Percentiles rank a stretch among this genome's conserved stretches.
Evolutionary conservation across 2,797 vertebrate genomes (phyloP).

Genomic region (Threskiornis aethiopicus): DNA sequence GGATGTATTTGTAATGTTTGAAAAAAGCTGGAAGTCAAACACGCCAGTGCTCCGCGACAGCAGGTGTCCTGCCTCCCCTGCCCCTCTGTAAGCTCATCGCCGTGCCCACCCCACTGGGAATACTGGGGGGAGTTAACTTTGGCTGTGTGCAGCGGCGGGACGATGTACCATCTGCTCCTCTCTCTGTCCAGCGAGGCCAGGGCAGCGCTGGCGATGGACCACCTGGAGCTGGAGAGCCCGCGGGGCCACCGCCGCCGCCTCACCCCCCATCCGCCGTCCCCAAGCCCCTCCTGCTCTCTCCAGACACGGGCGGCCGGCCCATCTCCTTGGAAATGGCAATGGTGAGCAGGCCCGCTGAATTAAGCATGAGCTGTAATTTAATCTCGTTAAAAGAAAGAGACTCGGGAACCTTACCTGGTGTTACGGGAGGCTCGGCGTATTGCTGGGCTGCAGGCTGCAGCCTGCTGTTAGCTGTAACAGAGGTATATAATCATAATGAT

Average conservation of each 20-base stretch:
- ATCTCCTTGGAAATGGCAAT: slow-evolving; percentile 75
- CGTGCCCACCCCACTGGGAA: not conserved
- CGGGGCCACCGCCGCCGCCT: not conserved
- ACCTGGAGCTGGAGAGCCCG: not conserved
- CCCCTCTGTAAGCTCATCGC: rapidly evolving
- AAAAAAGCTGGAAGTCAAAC: not conserved
- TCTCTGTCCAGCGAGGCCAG: slow-evolving; percentile 56
- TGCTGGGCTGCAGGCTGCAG: not conserved
- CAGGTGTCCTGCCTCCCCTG: not conserved
- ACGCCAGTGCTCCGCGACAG: rapidly evolving
- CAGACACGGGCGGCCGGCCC: slow-evolving; percentile 63
- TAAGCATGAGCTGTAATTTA: slow-evolving; percentile 67
- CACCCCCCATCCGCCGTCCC: slow-evolving; percentile 51
- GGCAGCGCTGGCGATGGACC: slow-evolving; percentile 17
- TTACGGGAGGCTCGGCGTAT: not conserved
- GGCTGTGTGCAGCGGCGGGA: not conserved
- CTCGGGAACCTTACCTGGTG: not conserved
- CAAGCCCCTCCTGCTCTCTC: slow-evolving; percentile 56
- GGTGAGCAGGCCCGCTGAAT: slow-evolving; percentile 78
- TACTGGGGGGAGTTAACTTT: not conserved
- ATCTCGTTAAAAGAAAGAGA: slow-evolving; percentile 36
- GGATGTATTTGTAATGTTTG: rapidly evolving
- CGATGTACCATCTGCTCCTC: not conserved
- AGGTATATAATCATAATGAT: not conserved
- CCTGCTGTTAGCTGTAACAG: not conserved